These are phyloP conservation scores for Cheirogaleus major DNA, from an alignment of 2,797 vertebrate genomes.

Conservation along the genomic window DNA sequence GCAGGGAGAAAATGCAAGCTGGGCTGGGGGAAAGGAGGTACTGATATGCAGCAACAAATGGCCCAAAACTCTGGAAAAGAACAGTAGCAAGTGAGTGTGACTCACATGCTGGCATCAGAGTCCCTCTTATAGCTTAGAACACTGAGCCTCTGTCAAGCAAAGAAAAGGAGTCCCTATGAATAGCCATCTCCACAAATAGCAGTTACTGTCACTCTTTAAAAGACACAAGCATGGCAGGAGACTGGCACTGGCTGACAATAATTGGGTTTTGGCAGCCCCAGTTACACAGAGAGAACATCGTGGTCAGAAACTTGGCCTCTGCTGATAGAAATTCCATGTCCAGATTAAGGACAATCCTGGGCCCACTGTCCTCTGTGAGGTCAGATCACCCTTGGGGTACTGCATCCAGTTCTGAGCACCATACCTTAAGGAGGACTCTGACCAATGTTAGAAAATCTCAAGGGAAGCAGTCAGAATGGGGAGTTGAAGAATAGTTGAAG, in stretches of 20 bases:
- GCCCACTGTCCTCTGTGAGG: background rate
- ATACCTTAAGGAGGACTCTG: background rate
- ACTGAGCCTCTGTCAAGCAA: conserved; percentile 71
- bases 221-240: conserved; percentile 60
- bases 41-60: background rate
- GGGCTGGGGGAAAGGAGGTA: background rate
- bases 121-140: conserved; percentile 53
- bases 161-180: conserved; percentile 71
- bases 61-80: conserved; percentile 35
- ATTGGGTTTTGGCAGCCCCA: conserved; percentile 26
- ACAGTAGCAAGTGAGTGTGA: conserved; percentile 57
- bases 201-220: conserved; percentile 60
- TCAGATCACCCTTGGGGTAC: background rate
- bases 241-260: conserved; percentile 56
- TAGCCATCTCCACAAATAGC: conserved; percentile 67
- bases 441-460: conserved; percentile 14
- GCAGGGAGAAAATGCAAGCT: background rate
- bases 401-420: background rate
- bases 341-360: background rate
- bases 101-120: conserved; percentile 66
- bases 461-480: background rate
- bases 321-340: background rate
- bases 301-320: conserved; percentile 49
- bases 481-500: background rate
- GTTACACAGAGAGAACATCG: conserved; percentile 31